Percentiles rank a stretch among this genome's conserved stretches.
Evolutionary conservation across 2,797 vertebrate genomes (phyloP).

Genomic region (Discoglossus pictus): DNA sequence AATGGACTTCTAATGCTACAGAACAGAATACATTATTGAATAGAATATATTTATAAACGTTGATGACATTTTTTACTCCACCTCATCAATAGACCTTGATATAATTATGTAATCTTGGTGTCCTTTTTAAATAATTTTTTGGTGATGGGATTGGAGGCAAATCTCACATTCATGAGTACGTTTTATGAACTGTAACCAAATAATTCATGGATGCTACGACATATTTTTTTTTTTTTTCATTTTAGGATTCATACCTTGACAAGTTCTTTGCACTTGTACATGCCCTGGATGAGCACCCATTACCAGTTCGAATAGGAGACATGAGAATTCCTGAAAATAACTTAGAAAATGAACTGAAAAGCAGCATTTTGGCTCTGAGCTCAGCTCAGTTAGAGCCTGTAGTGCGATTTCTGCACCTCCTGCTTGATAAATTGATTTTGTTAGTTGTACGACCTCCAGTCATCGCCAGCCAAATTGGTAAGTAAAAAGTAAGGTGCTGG

Average conservation of each 20-base stretch:
- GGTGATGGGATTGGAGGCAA: too few relatives aligned
- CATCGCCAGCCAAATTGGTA: conserved; percentile 98
- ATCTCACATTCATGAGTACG: too few relatives aligned
- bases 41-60: too few relatives aligned
- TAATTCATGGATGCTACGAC: too few relatives aligned
- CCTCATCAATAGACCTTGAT: too few relatives aligned
- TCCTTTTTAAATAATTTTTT: too few relatives aligned
- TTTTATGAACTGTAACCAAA: too few relatives aligned
- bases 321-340: conserved; percentile 99
- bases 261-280: conserved; percentile 98
- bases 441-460: conserved; percentile 94
- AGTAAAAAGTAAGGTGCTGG: conserved; percentile 45
- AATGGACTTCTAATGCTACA: too few relatives aligned
- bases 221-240: conserved; percentile 5
- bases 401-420: conserved; percentile 95
- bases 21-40: too few relatives aligned
- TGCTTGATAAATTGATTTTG: conserved; percentile 95
- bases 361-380: conserved; percentile 90
- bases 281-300: conserved; percentile 97
- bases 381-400: conserved; percentile 95
- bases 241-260: conserved; percentile 93
- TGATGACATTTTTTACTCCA: too few relatives aligned
- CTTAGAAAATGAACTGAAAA: conserved; percentile 92
- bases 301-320: conserved; percentile 95
- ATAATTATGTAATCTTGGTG: too few relatives aligned